Evolutionary conservation across 2,797 vertebrate species (phyloP), one percentile per base, ranked within the genome.

Genomic region (Agapornis canus): DNA sequence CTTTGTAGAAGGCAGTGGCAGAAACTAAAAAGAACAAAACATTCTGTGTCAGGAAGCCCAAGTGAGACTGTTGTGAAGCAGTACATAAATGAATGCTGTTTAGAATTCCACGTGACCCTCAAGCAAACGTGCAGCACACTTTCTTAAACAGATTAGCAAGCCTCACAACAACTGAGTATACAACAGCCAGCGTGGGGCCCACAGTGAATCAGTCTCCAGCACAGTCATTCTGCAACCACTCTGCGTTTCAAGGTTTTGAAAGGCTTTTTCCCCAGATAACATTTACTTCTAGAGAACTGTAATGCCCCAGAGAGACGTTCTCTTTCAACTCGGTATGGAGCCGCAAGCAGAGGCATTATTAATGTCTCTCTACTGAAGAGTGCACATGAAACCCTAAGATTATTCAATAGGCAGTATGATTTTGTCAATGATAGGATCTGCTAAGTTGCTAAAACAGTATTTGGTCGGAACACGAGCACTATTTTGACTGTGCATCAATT

Each of bases 1-100:
- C 99, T 98, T 99, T 99, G 98, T 99, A 99, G 97, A 99, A 99
- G 97, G 99, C 99, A 85, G 99, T 99, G 98, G 99, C 99, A 96
- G 99, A 99, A 96, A 99, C 99, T 99, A 97, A 23, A 93, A 45
- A 88, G 82, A 97, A 40, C 27, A 95, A 89, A 92, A 94, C 8
- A 83, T 9, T 35, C 81, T 43, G 64, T 22, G 87, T 90, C 85
- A 95, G 89, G 95, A 86, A 57, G 4, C 37, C 52, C 47, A 39
- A 29, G 59, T 45, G 76, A 82, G 79, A 54, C 69, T 19, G 66
- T 10, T 49, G 82, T 35, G 70, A 75, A 83, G 78, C 66, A 86
- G n/a, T 1, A 42, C 1, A 31, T 3, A 56, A 45, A 68, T 10
- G 1, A 86, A 3, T 4, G 29, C 13, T 84, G 54, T 66, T 59